These are phyloP conservation scores for Hassar affinis DNA, from an alignment of 2,113 vertebrate species.

Conservation along the genomic window DNA sequence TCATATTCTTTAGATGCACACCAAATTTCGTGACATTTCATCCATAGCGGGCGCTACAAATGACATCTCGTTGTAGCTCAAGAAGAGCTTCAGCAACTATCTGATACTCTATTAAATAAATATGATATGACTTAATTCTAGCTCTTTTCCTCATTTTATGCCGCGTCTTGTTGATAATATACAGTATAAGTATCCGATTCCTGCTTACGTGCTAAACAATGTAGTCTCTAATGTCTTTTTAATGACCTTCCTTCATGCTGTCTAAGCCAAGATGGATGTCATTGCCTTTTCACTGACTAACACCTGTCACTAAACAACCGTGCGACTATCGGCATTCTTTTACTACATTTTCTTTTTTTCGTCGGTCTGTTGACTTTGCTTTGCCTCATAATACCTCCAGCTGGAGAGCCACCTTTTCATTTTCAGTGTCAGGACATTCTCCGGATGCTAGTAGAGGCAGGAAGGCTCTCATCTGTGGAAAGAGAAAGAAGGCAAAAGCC, in stretches of 20 bases:
- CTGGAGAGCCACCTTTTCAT: conserved; percentile 55
- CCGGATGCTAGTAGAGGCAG: conserved; percentile 66
- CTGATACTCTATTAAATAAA: no score
- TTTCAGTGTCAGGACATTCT: conserved; percentile 69
- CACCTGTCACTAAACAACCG: conserved; percentile 33
- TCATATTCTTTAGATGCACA: no score
- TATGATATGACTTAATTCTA: no score
- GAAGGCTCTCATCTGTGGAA: conserved; percentile 66
- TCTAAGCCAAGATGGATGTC: conserved; percentile 18
- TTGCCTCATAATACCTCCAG: conserved; percentile 51
- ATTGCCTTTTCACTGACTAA: conserved; percentile 24
- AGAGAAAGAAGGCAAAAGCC: conserved; percentile 64
- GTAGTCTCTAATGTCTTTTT: background rate
- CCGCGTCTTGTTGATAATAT: no score
- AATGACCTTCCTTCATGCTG: background rate
- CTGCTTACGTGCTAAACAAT: no score
- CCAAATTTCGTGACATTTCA: no score
- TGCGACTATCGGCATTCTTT: conserved; percentile 27
- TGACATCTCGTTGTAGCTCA: no score
- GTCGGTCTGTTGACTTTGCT: conserved; percentile 51
- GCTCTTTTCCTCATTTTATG: no score
- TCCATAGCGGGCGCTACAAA: no score
- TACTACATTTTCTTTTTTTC: conserved; percentile 16
- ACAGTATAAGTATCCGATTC: background rate
- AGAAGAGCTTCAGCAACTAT: no score